These are phyloP conservation scores for Clarias macrocephalus DNA, from an alignment of 2,113 vertebrate genomes.

Conservation along the genomic window DNA sequence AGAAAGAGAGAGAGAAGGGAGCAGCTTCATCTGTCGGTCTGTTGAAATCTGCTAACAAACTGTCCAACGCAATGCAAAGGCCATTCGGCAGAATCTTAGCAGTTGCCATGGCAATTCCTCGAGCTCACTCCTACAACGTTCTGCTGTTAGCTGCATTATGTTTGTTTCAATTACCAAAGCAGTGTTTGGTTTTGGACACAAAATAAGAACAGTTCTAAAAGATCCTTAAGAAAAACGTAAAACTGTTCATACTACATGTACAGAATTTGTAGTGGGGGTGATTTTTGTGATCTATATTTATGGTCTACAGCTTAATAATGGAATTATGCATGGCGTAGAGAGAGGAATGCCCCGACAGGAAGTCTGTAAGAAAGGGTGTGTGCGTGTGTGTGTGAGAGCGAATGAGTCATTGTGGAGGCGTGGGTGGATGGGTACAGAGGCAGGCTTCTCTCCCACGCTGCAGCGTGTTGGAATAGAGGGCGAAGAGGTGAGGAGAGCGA, in stretches of 20 bases:
- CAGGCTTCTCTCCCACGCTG: constrained; percentile 52
- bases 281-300: constrained; percentile 24
- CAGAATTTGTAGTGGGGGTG: not conserved
- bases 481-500: constrained; percentile 41
- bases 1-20: too few species aligned
- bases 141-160: constrained; percentile 35
- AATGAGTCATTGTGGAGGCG: constrained; percentile 47
- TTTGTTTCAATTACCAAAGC: constrained; percentile 32
- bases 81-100: constrained; percentile 16
- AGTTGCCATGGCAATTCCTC: constrained; percentile 55
- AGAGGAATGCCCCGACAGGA: constrained; percentile 43
- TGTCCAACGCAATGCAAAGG: constrained; percentile 2
- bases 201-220: not conserved
- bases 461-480: constrained; percentile 44
- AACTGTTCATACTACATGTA: not conserved
- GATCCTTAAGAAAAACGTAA: not conserved
- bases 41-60: constrained; percentile 13
- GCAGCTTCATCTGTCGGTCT: not conserved
- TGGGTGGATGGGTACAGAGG: constrained; percentile 51
- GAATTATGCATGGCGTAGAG: constrained; percentile 53
- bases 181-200: constrained; percentile 2
- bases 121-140: constrained; percentile 38
- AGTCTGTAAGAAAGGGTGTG: constrained; percentile 57
- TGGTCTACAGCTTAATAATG: constrained; percentile 44
- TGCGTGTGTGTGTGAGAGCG: constrained; percentile 32